A percentile compares a stretch with the other conserved stretches of the same genome.
phyloP scores from a whole-genome alignment of 2,113 vertebrate genomes.

The Heterochromis multidens region DNA sequence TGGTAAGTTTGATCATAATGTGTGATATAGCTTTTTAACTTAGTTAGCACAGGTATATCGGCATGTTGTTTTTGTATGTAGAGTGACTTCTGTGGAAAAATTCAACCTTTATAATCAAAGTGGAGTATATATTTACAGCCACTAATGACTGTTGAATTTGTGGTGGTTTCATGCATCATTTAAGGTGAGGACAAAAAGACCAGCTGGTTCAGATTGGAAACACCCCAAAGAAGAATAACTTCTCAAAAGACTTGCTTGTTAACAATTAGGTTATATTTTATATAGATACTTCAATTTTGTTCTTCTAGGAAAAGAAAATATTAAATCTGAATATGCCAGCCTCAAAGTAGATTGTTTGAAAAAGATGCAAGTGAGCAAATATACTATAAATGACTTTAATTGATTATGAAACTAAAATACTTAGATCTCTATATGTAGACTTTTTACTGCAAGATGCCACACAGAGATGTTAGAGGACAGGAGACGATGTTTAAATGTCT shows the following conservation, averaged over 20 bases:
- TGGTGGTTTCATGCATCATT: neutral
- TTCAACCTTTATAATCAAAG: neutral
- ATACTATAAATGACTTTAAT: neutral
- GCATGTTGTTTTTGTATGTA: neutral
- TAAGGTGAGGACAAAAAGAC: neutral
- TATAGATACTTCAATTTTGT: neutral
- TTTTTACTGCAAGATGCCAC: neutral
- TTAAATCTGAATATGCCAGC: neutral
- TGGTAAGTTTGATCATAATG: conserved; percentile 51
- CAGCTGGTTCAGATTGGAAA: neutral
- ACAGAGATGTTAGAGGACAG: neutral
- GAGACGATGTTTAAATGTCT: neutral
- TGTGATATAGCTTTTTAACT: neutral
- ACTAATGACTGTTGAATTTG: neutral
- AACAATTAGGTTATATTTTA: neutral
- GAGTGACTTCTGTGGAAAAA: neutral
- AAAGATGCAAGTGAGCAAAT: neutral
- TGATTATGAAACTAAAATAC: neutral
- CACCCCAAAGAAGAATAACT: neutral
- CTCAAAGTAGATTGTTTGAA: neutral
- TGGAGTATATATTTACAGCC: neutral
- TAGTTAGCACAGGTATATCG: neutral
- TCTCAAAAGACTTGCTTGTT: neutral
- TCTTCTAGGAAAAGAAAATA: neutral
- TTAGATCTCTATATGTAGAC: neutral